Base-by-base conservation (phyloP, 2,113 vertebrate species). In the Caloenas nicobarica region DNA sequence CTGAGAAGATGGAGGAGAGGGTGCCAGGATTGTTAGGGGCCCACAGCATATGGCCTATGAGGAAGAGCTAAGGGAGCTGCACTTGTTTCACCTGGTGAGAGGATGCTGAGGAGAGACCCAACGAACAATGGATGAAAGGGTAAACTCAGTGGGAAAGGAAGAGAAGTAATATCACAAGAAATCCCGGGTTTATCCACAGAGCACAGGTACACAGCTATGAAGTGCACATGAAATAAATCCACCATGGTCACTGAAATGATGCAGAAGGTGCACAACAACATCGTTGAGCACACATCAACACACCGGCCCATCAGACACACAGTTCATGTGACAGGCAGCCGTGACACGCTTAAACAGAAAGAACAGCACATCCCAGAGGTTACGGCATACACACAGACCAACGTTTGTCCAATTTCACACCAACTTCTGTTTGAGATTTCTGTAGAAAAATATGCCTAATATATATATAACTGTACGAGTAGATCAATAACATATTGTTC, bases 201-300 rank as follows among this genome's bases (percentile, higher is more conserved):
- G 11, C 16, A 28, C 4, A 51, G 25, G 23, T 18, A 70, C 26
- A 21, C 1, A 2, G 44, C 42, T 72, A 21, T 23, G 21, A 86
- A 42, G 23, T 19, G 16, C 19, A 7, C 6, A 26, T 38, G 78
- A 61, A 71, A 25, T 64, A 53, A 80, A 60, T 31, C 71, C 60
- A 38, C 14, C 0, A 0, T 31, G 46, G 48, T 77, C 64, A 36
- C 70, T 21, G 22, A 65, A 13, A 11, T 0, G 3, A 40, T 1
- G 2, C 34, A 21, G 51, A 22, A 77, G 38, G 38, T 38, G 15
- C 48, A 33, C 13, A 26, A 21, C 24, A 40, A 13, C 13, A 4
- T 58, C 42, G 16, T 42, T 36, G 50, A 5, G 29, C 12, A 34
- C 62, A 7, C 46, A 46, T 36, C 48, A 69, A 13, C 24, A 31